phyloP scores from a whole-genome alignment of 2,888 invertebrate genomes.

The Achlya flavicornis region DNA sequence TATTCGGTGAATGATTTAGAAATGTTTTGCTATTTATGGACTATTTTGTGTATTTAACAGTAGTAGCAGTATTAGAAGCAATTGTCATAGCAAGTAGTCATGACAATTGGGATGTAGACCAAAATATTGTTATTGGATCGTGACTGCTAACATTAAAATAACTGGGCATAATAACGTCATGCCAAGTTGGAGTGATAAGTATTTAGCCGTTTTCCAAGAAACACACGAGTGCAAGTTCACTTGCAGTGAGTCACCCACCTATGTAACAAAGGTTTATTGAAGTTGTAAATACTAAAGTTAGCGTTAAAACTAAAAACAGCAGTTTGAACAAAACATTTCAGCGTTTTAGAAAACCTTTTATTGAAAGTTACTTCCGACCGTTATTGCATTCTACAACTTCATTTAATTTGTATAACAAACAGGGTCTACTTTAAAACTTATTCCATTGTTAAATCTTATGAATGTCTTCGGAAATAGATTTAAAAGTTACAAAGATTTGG shows the following conservation, averaged over 20 bases:
- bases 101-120: neutral
- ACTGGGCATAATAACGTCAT: neutral
- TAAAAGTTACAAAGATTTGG: too few relatives aligned
- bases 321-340: neutral
- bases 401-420: too few relatives aligned
- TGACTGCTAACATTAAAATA: neutral
- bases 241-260: neutral
- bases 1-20: slow-evolving; percentile 5
- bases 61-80: neutral
- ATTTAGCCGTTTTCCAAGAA: slow-evolving; percentile 3
- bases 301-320: neutral
- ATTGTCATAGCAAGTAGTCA: neutral
- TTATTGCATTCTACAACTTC: too few relatives aligned
- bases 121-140: neutral
- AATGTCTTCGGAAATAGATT: too few relatives aligned
- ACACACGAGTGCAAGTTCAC: neutral
- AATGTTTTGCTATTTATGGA: neutral
- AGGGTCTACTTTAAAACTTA: too few relatives aligned
- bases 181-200: neutral
- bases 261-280: neutral
- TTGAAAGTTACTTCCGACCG: neutral
- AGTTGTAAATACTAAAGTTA: neutral
- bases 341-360: neutral
- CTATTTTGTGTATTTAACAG: neutral
- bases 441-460: too few relatives aligned